Conservation (phyloP, 1,140 invertebrate genomes). For the Sycophila sp. region DNA sequence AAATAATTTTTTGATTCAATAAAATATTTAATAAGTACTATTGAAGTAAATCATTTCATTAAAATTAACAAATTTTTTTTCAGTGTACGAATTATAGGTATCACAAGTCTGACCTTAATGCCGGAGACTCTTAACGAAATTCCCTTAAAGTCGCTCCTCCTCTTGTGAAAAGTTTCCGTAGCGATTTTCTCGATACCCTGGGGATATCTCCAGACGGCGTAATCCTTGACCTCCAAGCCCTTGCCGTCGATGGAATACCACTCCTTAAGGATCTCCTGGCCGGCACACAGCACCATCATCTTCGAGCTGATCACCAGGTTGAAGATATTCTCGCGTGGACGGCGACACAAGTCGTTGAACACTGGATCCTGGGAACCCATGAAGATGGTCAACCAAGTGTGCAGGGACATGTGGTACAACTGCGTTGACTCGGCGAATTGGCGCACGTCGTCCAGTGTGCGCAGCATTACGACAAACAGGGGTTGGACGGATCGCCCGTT, state of each 20-base stretch:
- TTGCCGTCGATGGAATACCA: constrained; percentile 32
- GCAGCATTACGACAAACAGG: constrained; percentile 9
- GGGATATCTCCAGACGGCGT: constrained; percentile 30
- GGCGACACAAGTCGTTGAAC: neutral
- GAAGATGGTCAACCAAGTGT: constrained; percentile 24
- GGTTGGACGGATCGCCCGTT: neutral
- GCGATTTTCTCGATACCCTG: neutral
- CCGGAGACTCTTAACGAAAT: constrained; percentile 37
- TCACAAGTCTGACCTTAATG: constrained; percentile 39
- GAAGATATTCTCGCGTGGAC: neutral
- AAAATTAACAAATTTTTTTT: neutral
- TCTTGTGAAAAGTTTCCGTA: constrained; percentile 28
- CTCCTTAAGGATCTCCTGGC: neutral
- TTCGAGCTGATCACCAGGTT: constrained; percentile 13
- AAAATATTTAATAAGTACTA: too few relatives aligned
- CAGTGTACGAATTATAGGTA: neutral
- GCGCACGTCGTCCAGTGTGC: neutral
- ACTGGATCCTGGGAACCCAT: neutral
- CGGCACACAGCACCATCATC: constrained; percentile 17
- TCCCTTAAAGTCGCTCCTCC: constrained; percentile 43
- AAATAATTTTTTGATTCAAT: too few relatives aligned
- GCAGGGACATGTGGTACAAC: constrained; percentile 1
- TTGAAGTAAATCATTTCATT: neutral
- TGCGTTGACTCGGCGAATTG: constrained; percentile 4
- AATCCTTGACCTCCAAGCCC: constrained; percentile 7